These are phyloP conservation scores for Daubentonia madagascariensis DNA, from an alignment of 2,113 vertebrate species.

Conservation along the genomic window DNA sequence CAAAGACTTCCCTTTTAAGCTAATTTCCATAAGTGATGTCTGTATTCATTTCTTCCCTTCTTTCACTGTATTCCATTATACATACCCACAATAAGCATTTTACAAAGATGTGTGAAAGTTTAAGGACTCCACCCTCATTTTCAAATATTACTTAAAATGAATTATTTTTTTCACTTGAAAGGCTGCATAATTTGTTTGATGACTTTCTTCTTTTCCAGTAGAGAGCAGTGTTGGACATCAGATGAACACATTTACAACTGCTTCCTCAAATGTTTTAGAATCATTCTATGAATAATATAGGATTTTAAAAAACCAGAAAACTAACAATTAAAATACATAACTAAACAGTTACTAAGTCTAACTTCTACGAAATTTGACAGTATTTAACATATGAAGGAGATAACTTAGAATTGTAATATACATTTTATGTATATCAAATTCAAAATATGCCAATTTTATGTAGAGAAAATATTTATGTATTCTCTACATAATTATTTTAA, in stretches of 20 bases:
- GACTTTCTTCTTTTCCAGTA: conserved; percentile 78
- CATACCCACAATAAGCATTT: neutral
- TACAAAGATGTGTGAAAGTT: neutral
- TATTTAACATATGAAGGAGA: neutral
- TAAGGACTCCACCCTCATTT: neutral
- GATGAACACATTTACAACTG: conserved; percentile 16
- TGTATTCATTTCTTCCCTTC: neutral
- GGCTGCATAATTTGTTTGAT: neutral
- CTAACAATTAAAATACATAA: neutral
- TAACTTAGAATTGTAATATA: neutral
- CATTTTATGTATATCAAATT: neutral
- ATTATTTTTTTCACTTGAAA: neutral
- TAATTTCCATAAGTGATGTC: neutral
- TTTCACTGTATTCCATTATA: neutral
- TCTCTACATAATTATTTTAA: neutral
- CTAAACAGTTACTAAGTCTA: neutral
- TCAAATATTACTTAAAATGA: neutral
- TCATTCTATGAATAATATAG: neutral
- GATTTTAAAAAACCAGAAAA: neutral
- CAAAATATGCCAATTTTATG: neutral
- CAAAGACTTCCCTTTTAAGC: neutral
- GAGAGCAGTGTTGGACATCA: conserved; percentile 83
- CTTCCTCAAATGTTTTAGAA: neutral
- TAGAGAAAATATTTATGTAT: neutral
- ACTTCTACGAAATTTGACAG: neutral